These are phyloP conservation scores for Aphidius gifuensis DNA, from an alignment of 1,140 invertebrate genomes.

Conservation along the genomic window DNA sequence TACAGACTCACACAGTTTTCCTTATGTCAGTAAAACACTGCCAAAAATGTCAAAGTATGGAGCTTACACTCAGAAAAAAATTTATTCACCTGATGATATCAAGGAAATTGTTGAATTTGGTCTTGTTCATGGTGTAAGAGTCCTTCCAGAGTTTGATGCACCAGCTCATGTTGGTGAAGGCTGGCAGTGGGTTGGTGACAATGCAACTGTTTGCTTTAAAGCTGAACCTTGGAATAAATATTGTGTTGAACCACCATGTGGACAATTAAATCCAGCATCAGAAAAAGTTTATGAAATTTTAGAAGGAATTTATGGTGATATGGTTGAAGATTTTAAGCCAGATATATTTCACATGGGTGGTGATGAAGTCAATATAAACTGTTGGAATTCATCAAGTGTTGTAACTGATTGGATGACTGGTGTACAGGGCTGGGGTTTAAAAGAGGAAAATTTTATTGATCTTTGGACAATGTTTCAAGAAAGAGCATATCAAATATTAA, in stretches of 20 bases:
- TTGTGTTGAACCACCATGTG: slow-evolving; percentile 84
- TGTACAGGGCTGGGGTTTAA: slow-evolving; percentile 59
- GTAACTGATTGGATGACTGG: slow-evolving; percentile 71
- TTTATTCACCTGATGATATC: slow-evolving; percentile 58
- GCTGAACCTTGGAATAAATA: slow-evolving; percentile 73
- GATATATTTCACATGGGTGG: slow-evolving; percentile 88
- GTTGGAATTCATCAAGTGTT: slow-evolving; percentile 71
- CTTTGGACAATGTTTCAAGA: slow-evolving; percentile 77
- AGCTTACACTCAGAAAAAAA: slow-evolving; percentile 66
- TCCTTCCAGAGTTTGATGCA: slow-evolving; percentile 83
- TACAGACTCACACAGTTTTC: slow-evolving; percentile 85
- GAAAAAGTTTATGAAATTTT: slow-evolving; percentile 72
- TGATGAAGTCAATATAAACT: slow-evolving; percentile 73
- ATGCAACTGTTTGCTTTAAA: slow-evolving; percentile 57
- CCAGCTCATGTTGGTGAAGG: slow-evolving; percentile 86
- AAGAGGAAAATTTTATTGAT: slow-evolving; percentile 64
- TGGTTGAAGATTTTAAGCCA: slow-evolving; percentile 65
- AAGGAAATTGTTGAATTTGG: slow-evolving; percentile 68
- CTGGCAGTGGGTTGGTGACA: slow-evolving; percentile 67
- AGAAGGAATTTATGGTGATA: slow-evolving; percentile 67
- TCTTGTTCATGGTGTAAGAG: slow-evolving; percentile 68
- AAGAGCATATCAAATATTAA: slow-evolving; percentile 58
- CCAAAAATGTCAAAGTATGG: slow-evolving; percentile 71
- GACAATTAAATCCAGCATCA: slow-evolving; percentile 77
- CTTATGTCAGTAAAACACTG: slow-evolving; percentile 66